Evolutionary conservation across 2,113 vertebrate species (phyloP).

Genomic region (Ondatra zibethicus): DNA sequence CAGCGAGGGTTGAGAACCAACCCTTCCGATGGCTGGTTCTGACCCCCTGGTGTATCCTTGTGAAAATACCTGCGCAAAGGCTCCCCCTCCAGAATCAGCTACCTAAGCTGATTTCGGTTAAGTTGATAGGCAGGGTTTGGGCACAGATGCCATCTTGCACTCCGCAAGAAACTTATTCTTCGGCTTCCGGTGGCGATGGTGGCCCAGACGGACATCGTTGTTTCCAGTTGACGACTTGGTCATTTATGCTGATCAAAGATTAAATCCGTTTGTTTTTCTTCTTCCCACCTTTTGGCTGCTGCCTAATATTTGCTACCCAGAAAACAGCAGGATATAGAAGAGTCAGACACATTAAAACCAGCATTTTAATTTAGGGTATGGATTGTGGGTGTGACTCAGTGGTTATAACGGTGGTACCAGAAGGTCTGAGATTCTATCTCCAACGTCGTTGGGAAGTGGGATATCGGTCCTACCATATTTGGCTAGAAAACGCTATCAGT

Average conservation of each 20-base stretch:
- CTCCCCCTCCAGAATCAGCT: neutral
- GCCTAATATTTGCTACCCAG: neutral
- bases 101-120: neutral
- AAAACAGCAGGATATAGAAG: neutral
- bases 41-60: neutral
- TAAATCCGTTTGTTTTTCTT: neutral
- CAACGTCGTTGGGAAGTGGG: neutral
- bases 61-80: neutral
- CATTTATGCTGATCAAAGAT: neutral
- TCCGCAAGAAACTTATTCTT: neutral
- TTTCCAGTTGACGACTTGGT: neutral
- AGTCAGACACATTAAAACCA: neutral
- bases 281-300: slow-evolving; percentile 20
- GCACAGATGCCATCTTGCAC: neutral
- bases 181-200: neutral
- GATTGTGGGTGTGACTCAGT: neutral
- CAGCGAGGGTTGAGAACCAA: neutral
- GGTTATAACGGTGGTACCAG: neutral
- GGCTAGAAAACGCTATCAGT: neutral
- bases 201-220: neutral
- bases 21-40: neutral
- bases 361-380: neutral
- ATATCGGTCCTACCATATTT: neutral
- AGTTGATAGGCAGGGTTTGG: neutral
- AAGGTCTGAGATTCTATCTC: neutral